Evolutionary conservation across 2,888 invertebrate genomes (phyloP).

Genomic region (Liopterus haemorrhoidalis): DNA sequence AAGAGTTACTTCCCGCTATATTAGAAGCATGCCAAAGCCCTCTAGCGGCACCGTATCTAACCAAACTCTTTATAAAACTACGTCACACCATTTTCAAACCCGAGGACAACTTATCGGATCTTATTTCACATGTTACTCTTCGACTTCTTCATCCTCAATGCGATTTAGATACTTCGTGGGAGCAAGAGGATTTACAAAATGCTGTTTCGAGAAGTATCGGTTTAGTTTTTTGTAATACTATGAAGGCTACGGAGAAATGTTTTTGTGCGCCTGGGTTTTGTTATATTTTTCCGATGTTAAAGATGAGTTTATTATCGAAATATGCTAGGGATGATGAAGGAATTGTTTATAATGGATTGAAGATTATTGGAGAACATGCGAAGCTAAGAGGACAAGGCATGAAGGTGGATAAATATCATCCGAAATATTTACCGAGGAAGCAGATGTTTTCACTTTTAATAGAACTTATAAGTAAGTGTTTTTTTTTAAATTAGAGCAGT

Average conservation of each 20-base stretch:
- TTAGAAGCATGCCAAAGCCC: constrained; percentile 67
- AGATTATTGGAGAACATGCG: constrained; percentile 68
- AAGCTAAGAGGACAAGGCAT: constrained; percentile 51
- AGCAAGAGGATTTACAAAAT: constrained; percentile 58
- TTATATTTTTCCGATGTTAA: constrained; percentile 74
- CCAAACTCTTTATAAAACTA: constrained; percentile 57
- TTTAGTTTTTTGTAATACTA: constrained; percentile 52
- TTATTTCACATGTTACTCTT: constrained; percentile 67
- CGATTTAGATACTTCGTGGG: constrained; percentile 71
- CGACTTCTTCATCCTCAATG: constrained; percentile 74
- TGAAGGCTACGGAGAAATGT: constrained; percentile 40
- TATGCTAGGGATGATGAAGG: constrained; percentile 50
- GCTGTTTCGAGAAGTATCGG: constrained; percentile 61
- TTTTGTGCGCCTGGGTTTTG: constrained; percentile 73
- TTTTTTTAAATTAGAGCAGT: constrained; percentile 21
- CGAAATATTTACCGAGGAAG: constrained; percentile 71
- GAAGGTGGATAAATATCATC: constrained; percentile 53
- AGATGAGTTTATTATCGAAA: constrained; percentile 51
- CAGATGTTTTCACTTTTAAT: constrained; percentile 77
- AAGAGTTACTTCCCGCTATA: constrained; percentile 52
- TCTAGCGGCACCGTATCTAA: constrained; percentile 65
- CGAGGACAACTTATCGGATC: constrained; percentile 48
- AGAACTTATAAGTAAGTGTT: constrained; percentile 61
- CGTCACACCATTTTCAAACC: constrained; percentile 52
- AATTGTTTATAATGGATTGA: constrained; percentile 55